Evolutionary conservation across 2,797 vertebrate species (phyloP).

Genomic region (Poecilia velifera): DNA sequence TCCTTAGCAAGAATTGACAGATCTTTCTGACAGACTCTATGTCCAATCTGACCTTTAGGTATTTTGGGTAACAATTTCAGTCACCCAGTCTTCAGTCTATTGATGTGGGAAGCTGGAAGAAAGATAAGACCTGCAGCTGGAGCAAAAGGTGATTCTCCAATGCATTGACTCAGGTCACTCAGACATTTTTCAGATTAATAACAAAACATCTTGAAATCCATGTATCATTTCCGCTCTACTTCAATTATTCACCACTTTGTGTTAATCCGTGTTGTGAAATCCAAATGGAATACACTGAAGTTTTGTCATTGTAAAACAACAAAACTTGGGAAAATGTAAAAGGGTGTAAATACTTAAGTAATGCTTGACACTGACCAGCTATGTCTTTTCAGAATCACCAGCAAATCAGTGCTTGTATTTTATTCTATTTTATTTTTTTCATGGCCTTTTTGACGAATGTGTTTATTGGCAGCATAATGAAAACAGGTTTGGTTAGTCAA

Average conservation of each 20-base stretch:
- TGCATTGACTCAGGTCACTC: neutral
- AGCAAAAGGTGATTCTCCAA: neutral
- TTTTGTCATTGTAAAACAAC: neutral
- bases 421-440: slow-evolving; percentile 65
- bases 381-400: slow-evolving; percentile 42
- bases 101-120: neutral
- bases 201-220: neutral
- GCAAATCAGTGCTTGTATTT: slow-evolving; percentile 79
- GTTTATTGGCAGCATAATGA: slow-evolving; percentile 92
- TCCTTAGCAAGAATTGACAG: neutral
- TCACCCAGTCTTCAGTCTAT: neutral
- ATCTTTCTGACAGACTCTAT: neutral
- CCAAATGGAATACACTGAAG: neutral
- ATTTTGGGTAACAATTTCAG: neutral
- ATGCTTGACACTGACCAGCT: slow-evolving; percentile 14
- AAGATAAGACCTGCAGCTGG: neutral
- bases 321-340: neutral
- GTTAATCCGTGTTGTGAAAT: neutral
- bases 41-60: neutral
- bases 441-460: slow-evolving; percentile 90
- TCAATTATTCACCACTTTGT: neutral
- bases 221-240: neutral
- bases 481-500: slow-evolving; percentile 90
- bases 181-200: neutral
- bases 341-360: neutral